Evolutionary conservation across 2,797 vertebrate species (phyloP), one percentile per base, ranked within the genome.

Genomic region (Hyperoplus immaculatus): DNA sequence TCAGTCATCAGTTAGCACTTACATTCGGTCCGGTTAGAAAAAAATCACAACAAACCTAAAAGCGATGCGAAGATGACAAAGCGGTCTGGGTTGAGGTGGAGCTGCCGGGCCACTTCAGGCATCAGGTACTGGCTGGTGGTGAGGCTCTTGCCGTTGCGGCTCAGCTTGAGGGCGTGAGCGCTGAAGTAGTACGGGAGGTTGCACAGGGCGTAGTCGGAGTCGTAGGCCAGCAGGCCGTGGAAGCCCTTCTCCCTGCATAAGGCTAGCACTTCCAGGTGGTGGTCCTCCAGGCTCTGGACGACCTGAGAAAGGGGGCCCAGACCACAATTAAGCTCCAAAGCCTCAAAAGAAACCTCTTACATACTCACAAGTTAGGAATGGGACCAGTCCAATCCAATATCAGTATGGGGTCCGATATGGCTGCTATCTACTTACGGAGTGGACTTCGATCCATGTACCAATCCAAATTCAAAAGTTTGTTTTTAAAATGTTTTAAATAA

Each of bases 61-160:
- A 99, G 96, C 91, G 97, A 97, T 87, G 97, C 97, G 83, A 99
- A 99, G 91, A 99, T 96, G 92, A 97, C 96, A 91, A 98, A 99
- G 74, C 96, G 96, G 87, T 96, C 96, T 84, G 97, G 97, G 90
- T 97, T 97, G 90, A 99, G 96, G 88, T 97, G 95, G 81, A 99
- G 97, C 94, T 97, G 97, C 95, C 96, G 97, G 87, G 98, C 97
- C 91, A 98, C 97, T 92, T 98, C 97, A 15, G 98, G 97, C 97
- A 99, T 98, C 95, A 99, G 96, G 92, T 97, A 99, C 90, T 98
- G 97, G 96, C 96, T 97, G 93, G 97, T 98, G 84, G 97, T 99
- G 93, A 99, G 97, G 93, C 96, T 99, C 81, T 98, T 98, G 89
- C 97, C 97, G 4, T 99, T 99, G 83, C 97, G 97, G 95, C 97